Percentiles rank a stretch among this genome's conserved stretches.
Conservation (phyloP, 1,140 invertebrate genomes). For the Neotoxoptera formosana region DNA sequence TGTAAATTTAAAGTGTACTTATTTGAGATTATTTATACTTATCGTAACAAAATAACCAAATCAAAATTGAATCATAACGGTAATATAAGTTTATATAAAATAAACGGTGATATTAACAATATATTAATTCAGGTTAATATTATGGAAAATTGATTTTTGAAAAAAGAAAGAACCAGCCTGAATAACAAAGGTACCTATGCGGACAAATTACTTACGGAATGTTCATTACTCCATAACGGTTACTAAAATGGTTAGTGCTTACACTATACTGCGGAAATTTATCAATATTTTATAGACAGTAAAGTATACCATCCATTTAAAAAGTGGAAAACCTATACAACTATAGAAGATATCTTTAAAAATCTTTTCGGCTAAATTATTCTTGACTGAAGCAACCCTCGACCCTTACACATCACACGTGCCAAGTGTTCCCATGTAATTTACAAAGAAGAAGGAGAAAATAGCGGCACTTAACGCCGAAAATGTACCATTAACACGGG, state of each 20-base stretch:
- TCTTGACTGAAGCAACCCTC: constrained; percentile 1
- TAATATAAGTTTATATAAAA: background rate
- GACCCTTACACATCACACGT: constrained; percentile 9
- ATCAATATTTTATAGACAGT: constrained; percentile 48
- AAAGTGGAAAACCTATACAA: constrained; percentile 40
- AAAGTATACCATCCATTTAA: constrained; percentile 50
- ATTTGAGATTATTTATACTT: too few relatives aligned
- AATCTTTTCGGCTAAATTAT: constrained; percentile 56
- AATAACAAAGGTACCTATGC: too few relatives aligned
- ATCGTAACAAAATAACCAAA: too few relatives aligned
- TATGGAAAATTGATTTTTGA: background rate
- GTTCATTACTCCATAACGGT: background rate
- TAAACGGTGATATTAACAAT: background rate
- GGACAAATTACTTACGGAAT: background rate
- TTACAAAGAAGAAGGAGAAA: constrained; percentile 35
- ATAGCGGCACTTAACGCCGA: constrained; percentile 26
- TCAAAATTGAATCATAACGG: background rate
- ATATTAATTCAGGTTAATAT: background rate
- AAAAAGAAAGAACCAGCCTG: too few relatives aligned
- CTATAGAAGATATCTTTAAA: constrained; percentile 46
- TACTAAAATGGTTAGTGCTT: background rate
- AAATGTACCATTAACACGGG: constrained; percentile 38
- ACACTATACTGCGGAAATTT: background rate
- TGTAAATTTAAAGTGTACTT: too few relatives aligned
- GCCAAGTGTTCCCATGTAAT: constrained; percentile 28